Evolutionary conservation across 2,888 invertebrate species (phyloP).

Genomic region (Cryptocheilus praepositus): DNA sequence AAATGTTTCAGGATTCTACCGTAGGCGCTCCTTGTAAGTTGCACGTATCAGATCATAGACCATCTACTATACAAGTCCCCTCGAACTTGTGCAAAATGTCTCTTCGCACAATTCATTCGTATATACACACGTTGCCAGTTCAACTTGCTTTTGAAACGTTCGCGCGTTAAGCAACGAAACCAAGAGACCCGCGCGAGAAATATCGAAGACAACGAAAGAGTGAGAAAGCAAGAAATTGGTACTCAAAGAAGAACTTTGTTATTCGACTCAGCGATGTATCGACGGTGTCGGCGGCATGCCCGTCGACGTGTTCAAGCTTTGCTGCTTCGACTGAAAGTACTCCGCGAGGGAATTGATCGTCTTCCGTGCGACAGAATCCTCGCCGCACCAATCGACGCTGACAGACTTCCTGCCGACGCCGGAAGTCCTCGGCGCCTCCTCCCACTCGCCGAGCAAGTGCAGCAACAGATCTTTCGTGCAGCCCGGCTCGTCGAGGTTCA

Average conservation of each 20-base stretch:
- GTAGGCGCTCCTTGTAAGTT: no score
- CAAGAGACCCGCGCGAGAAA: not conserved
- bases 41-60: no score
- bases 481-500: conserved; percentile 69
- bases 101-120: no score
- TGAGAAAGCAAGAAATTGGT: no score
- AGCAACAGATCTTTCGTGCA: conserved; percentile 86
- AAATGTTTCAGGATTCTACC: no score
- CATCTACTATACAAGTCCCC: no score
- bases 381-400: conserved; percentile 85
- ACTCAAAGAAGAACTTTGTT: no score
- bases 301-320: conserved; percentile 38
- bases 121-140: no score
- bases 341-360: conserved; percentile 89
- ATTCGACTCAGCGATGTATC: conserved; percentile 52
- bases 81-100: no score
- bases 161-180: no score
- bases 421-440: conserved; percentile 78
- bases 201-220: not conserved
- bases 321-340: conserved; percentile 81
- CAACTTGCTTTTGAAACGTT: no score
- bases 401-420: conserved; percentile 80
- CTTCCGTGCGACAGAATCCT: conserved; percentile 84
- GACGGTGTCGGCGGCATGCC: conserved; percentile 31
- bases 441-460: conserved; percentile 86